Evolutionary conservation across 1,140 invertebrate genomes (phyloP), one percentile per base, ranked within the genome.

Genomic region (Maconellicoccus hirsutus): DNA sequence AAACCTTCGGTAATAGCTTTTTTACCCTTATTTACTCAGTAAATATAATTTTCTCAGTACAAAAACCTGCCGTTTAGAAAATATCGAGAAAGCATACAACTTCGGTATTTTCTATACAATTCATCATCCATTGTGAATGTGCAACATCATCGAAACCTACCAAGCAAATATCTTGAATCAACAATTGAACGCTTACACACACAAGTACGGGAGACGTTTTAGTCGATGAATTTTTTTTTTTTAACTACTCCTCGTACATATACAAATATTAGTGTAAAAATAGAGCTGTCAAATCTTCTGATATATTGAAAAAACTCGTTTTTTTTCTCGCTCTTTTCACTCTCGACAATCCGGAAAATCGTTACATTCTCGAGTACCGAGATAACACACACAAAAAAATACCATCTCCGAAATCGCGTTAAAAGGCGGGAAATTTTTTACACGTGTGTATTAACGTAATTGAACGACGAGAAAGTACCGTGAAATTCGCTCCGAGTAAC

Each of bases 91-190:
- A 52, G n/a, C 42, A 19, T 52, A 52, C 42, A 3, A 16, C 42
- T 52, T 16, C 42, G 16, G 10, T 52, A 33, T 33, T 19, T 19
- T 52, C 12, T 19, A 19, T 52, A 52, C 42, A 52, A 52, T 52
- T 52, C 42, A 52, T 52, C 42, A 52, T 19, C 42, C n/a, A 52
- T 52, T 52, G 42, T 52, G 42, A 52, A 52, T 19, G 42, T 52
- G 42, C 42, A 52, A 52, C 42, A 52, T 52, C 42, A 52, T 52
- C 42, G 42, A 52, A 52, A 52, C 42, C 42, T 52, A 52, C 42
- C 42, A 52, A 52, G 42, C 42, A 52, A 52, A 52, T 52, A 52
- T 52, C 12, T 52, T 52, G 42, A 16, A 52, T 52, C 42, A 52
- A 52, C 42, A 52, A 52, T 52, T 19, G 42, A 52, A 52, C 2